These are phyloP conservation scores for Sclerodermus sp. DNA, from an alignment of 2,888 invertebrate species.

Conservation along the genomic window DNA sequence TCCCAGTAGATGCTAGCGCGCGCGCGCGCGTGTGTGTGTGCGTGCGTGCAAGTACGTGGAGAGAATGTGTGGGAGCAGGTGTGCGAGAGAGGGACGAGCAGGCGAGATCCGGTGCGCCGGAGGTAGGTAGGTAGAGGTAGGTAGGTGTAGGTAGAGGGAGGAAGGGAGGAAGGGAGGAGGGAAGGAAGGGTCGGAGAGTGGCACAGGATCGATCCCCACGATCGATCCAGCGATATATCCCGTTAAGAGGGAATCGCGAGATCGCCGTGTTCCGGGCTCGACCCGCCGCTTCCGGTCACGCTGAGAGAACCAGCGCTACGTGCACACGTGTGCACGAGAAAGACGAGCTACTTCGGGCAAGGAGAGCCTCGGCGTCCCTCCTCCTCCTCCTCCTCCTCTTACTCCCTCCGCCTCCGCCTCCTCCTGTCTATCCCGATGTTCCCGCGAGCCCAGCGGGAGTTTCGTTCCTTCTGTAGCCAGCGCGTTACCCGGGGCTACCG, in stretches of 20 bases:
- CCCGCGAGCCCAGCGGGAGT: too few relatives aligned
- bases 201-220: constrained; percentile 30
- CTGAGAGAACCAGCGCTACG: constrained; percentile 23
- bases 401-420: constrained; percentile 4
- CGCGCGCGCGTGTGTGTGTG: constrained; percentile 1
- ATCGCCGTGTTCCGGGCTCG: constrained; percentile 46
- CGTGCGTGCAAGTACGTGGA: not conserved
- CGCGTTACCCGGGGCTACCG: too few relatives aligned
- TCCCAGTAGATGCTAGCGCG: too few relatives aligned
- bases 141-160: not conserved
- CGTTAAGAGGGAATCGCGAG: constrained; percentile 41
- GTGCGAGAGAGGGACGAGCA: constrained; percentile 13
- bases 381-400: constrained; percentile 9
- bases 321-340: too few relatives aligned
- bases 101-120: too few relatives aligned
- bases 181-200: not conserved
- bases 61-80: not conserved
- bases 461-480: too few relatives aligned
- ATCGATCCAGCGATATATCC: constrained; percentile 36
- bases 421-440: not conserved
- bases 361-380: constrained; percentile 20
- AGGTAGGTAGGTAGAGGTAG: not conserved
- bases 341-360: constrained; percentile 12
- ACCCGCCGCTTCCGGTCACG: constrained; percentile 54
- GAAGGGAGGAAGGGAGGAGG: not conserved